Evolutionary conservation across 2,113 vertebrate genomes (phyloP), one percentile per base, ranked within the genome.

Genomic region (Hippocampus zosterae): DNA sequence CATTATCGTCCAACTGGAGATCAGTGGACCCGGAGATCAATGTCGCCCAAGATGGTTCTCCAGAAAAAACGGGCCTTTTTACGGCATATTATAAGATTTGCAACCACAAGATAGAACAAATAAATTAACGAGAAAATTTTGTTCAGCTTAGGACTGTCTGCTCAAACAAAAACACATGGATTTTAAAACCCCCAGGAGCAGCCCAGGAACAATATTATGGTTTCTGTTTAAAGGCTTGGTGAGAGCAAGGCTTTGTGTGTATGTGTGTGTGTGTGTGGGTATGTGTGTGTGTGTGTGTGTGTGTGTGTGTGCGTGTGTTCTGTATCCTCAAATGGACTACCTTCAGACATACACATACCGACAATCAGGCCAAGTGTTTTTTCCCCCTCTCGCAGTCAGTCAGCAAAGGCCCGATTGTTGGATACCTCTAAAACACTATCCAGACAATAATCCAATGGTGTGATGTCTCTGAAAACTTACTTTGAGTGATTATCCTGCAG

Each of bases 171-270:
- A 76, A 64, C 59, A 73, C 18, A 29, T 44, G 60, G 18, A 76
- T 33, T 29, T 60, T 60, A 62, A 72, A 67, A 68, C 25, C 3
- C 40, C 21, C 5, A 33, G 41, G 62, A 72, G 62, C 37, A 77
- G 53, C 41, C 63, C 53, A 77, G 70, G 44, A 74, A 81, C 72
- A 79, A 81, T 83, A 81, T 83, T 86, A 65, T 80, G 61, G 57
- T 82, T 76, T 55, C 60, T 62, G 68, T 42, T 65, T 44, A 9
- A 12, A 64, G 37, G 33, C 21, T 29, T 27, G 8, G 27, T 27
- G 52, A 70, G 67, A 74, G 63, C 37, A 60, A 37, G 33, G 48
- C 21, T 42, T 5, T 62, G 19, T 18, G 29, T 23, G 40, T 42
- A 21, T 7, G 53, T 56, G 50, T 21, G 50, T 55, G 42, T 18